Percentiles rank a stretch among this genome's conserved stretches.
Evolutionary conservation across 2,797 vertebrate species (phyloP).

Genomic region (Halcyon badia): DNA sequence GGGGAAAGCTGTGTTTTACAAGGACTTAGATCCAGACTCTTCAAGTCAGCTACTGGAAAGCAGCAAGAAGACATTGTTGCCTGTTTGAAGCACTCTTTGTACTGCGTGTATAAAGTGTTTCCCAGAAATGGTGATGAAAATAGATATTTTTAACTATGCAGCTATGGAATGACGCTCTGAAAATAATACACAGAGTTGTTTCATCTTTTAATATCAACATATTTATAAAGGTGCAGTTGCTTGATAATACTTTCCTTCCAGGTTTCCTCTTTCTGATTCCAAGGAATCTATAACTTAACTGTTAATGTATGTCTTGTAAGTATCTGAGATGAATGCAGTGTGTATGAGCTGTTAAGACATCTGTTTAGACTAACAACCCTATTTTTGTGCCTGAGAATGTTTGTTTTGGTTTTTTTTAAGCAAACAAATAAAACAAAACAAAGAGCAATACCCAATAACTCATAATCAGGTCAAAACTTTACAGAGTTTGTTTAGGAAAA

Average conservation of each 20-base stretch:
- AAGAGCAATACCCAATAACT: not conserved
- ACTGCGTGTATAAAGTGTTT: not conserved
- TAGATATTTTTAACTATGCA: not conserved
- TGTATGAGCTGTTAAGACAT: not conserved
- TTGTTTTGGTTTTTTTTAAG: not conserved
- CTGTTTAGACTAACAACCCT: not conserved
- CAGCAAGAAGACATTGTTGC: not conserved
- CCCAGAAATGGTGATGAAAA: constrained; percentile 31
- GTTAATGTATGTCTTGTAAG: not conserved
- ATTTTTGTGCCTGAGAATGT: not conserved
- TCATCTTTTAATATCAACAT: not conserved
- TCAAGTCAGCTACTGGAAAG: not conserved
- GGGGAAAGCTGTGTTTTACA: not conserved
- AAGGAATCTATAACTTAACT: not conserved
- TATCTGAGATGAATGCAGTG: not conserved
- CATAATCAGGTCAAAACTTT: not conserved
- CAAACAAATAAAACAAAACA: too few relatives aligned
- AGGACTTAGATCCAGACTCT: not conserved
- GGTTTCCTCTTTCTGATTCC: not conserved
- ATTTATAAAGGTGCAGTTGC: not conserved
- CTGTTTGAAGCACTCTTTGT: not conserved
- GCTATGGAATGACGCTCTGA: not conserved
- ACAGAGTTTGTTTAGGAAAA: not conserved
- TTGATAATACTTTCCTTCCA: not conserved
- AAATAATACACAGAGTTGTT: constrained; percentile 22